Evolutionary conservation across 1,140 invertebrate genomes (phyloP).

Genomic region (Acromyrmex charruanus): DNA sequence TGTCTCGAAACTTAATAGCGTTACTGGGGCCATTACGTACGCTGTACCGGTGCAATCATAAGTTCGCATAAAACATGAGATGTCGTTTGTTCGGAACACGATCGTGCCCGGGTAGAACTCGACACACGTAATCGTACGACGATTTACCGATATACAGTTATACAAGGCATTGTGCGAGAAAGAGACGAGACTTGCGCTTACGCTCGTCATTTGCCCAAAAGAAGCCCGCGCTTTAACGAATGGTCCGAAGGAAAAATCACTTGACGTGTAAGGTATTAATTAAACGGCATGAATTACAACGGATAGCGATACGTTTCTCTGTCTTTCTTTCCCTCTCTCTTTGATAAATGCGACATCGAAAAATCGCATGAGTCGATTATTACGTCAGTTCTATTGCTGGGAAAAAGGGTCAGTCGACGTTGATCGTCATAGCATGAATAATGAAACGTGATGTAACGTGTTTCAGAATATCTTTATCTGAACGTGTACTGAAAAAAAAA

Average conservation of each 20-base stretch:
- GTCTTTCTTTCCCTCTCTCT: not conserved
- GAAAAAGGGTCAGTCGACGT: not conserved
- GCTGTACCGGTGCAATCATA: conserved; percentile 34
- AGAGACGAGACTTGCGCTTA: not conserved
- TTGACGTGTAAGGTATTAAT: conserved; percentile 50
- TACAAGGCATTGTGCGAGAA: conserved; percentile 32
- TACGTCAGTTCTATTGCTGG: conserved; percentile 16
- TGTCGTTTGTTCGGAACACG: conserved; percentile 60
- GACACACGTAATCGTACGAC: conserved; percentile 24
- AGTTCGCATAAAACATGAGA: conserved; percentile 61
- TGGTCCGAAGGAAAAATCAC: conserved; percentile 25
- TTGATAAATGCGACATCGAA: conserved; percentile 1
- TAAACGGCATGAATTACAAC: conserved; percentile 52
- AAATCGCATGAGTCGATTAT: conserved; percentile 32
- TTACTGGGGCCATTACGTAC: conserved; percentile 25
- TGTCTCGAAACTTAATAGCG: conserved; percentile 33
- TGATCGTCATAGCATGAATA: conserved; percentile 9
- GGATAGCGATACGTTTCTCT: not conserved
- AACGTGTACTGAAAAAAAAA: not conserved
- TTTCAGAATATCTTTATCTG: conserved; percentile 3
- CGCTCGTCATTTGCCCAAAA: conserved; percentile 17
- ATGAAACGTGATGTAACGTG: conserved; percentile 11
- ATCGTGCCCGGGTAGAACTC: conserved; percentile 16
- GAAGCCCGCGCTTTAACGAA: conserved; percentile 22
- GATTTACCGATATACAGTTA: conserved; percentile 56